Percentiles rank a stretch among this genome's conserved stretches.
Evolutionary conservation across 2,797 vertebrate species (phyloP).

Genomic region (Mionectes olivaceus): DNA sequence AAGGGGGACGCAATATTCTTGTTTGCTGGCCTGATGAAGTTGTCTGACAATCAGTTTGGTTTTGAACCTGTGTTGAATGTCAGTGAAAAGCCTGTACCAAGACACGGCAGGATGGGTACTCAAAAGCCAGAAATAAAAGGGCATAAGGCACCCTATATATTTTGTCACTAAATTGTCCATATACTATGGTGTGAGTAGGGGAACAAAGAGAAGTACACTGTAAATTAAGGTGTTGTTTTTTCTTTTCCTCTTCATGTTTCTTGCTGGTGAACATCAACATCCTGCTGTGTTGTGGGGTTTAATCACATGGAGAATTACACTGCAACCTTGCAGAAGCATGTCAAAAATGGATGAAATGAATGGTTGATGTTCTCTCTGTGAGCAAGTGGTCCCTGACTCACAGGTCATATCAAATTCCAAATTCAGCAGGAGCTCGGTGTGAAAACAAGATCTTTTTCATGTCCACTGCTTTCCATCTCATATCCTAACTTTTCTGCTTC

Average conservation of each 20-base stretch:
- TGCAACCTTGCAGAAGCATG: background rate
- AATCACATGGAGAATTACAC: background rate
- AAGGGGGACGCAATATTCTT: background rate
- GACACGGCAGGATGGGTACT: background rate
- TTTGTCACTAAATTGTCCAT: background rate
- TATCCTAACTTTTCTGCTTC: background rate
- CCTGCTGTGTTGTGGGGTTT: background rate
- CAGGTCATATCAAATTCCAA: accelerated
- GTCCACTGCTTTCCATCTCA: background rate
- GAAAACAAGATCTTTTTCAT: background rate
- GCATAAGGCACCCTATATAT: background rate
- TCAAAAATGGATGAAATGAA: background rate
- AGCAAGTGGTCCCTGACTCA: background rate
- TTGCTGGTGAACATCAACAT: background rate
- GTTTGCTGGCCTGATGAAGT: accelerated
- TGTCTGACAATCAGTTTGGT: background rate
- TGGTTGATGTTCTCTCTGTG: background rate
- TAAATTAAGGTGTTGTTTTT: accelerated
- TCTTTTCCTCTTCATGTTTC: background rate
- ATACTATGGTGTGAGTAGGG: accelerated
- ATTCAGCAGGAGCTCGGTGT: background rate
- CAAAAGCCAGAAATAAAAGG: background rate
- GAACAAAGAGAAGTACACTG: background rate
- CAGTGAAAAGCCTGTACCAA: background rate
- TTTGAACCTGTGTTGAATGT: background rate